Conservation (phyloP, 2,888 invertebrate species). For the Caenorhabditis sp. region DNA sequence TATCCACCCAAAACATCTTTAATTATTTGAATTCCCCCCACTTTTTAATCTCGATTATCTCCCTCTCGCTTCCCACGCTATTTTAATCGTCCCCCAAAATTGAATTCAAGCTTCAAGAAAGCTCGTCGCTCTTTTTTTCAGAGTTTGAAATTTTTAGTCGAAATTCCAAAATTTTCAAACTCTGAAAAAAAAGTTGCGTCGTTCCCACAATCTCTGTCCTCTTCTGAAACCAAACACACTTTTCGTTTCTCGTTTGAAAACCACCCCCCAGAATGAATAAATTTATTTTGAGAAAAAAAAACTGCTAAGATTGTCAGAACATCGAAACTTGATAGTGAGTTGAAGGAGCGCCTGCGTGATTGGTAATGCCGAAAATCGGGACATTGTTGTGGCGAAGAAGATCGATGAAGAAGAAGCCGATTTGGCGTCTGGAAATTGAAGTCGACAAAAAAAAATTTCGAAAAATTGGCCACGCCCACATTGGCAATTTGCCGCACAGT, state of each 20-base stretch:
- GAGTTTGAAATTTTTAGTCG: not conserved
- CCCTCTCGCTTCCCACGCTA: constrained; percentile 24
- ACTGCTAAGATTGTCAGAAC: not conserved
- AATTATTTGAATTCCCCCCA: constrained; percentile 14
- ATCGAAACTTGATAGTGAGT: constrained; percentile 1
- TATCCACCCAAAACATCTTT: constrained; percentile 5
- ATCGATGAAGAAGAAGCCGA: constrained; percentile 26
- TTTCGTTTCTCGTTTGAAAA: not conserved
- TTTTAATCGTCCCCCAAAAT: too few relatives aligned
- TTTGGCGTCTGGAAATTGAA: constrained; percentile 40
- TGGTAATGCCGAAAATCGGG: not conserved
- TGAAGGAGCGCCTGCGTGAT: not conserved
- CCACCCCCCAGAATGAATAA: constrained; percentile 28
- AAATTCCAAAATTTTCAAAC: too few relatives aligned
- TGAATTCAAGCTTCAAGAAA: too few relatives aligned
- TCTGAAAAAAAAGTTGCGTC: too few relatives aligned
- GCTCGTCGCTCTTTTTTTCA: not conserved
- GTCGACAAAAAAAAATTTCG: not conserved
- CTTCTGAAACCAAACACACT: not conserved
- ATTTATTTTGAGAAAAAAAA: constrained; percentile 40
- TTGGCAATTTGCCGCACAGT: too few relatives aligned
- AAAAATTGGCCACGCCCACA: too few relatives aligned
- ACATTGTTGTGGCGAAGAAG: not conserved
- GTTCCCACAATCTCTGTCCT: not conserved
- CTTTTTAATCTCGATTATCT: constrained; percentile 36